Conservation (phyloP, 2,797 vertebrate genomes). For the Mergus octosetaceus region DNA sequence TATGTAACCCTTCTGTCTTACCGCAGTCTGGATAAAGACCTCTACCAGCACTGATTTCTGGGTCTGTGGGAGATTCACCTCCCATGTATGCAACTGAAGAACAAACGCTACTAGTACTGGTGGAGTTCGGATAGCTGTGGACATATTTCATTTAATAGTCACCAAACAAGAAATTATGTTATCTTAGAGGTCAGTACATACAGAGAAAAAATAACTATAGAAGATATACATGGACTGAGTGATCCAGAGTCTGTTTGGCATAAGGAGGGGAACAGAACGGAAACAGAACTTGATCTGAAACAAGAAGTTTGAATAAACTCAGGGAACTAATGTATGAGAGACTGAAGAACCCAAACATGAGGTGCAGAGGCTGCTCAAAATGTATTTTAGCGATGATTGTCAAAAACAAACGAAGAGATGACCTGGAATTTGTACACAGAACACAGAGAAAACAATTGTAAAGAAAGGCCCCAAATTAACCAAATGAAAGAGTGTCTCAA, state of each 20-base stretch:
- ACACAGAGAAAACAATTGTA: not conserved
- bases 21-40: not conserved
- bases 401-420: not conserved
- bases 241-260: not conserved
- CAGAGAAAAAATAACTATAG: not conserved
- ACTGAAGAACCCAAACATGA: not conserved
- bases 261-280: not conserved
- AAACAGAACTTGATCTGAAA: not conserved
- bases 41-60: not conserved
- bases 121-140: not conserved
- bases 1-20: not conserved
- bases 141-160: not conserved
- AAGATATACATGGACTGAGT: not conserved
- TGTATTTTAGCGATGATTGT: not conserved
- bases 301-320: not conserved
- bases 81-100: fast-evolving
- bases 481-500: not conserved
- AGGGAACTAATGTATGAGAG: not conserved
- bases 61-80: not conserved
- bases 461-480: not conserved
- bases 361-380: not conserved
- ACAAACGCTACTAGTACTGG: not conserved
- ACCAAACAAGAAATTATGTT: not conserved
- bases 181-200: not conserved
- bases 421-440: not conserved